phyloP scores from a whole-genome alignment of 2,888 invertebrate genomes.

The Spatulosminthurus flaviceps region DNA sequence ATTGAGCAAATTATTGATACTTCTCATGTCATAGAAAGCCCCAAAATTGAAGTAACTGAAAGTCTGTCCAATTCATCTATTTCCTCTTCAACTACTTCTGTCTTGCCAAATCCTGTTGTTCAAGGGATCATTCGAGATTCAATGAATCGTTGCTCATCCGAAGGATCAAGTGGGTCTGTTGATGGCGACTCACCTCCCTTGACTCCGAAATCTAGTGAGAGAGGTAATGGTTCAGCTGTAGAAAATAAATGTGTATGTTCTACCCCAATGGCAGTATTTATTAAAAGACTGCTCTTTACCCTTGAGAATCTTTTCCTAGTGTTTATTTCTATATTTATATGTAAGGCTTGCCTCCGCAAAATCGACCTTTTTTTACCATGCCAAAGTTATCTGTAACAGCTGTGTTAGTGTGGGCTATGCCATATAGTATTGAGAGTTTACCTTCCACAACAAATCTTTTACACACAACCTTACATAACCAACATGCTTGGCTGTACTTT shows the following conservation, averaged over 20 bases:
- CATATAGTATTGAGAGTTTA: no score
- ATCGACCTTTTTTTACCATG: background rate
- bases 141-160: slow-evolving; percentile 23
- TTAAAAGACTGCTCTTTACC: background rate
- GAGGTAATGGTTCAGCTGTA: slow-evolving; percentile 27
- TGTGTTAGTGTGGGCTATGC: background rate
- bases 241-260: no score
- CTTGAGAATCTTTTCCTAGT: background rate
- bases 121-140: slow-evolving; percentile 36
- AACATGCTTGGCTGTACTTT: no score
- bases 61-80: background rate
- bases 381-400: background rate
- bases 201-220: slow-evolving; percentile 46
- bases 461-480: no score
- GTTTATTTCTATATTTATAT: background rate
- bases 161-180: slow-evolving; percentile 39
- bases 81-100: background rate
- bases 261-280: no score
- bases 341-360: background rate
- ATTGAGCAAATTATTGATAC: background rate
- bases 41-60: background rate
- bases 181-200: slow-evolving; percentile 46
- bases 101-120: slow-evolving; percentile 35
- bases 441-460: no score
- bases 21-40: background rate